A percentile compares a stretch with the other conserved stretches of the same genome.
phyloP scores from a whole-genome alignment of 2,888 invertebrate genomes.

The Rhyacophila evoluta region DNA sequence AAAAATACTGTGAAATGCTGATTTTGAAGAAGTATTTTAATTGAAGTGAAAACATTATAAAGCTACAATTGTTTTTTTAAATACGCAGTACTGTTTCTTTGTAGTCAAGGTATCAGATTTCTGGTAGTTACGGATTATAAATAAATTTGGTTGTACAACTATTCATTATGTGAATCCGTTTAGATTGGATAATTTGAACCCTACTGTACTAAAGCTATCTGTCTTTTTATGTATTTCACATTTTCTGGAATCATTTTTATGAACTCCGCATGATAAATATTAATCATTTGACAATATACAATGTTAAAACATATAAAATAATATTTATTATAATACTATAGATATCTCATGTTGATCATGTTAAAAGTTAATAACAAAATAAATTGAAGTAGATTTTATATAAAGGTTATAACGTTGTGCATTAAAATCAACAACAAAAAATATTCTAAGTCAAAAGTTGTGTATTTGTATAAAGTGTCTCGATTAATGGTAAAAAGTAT shows the following conservation, averaged over 20 bases:
- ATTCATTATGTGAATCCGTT: too few relatives aligned
- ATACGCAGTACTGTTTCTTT: too few relatives aligned
- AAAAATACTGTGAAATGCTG: too few relatives aligned
- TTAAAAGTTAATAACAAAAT: slow-evolving; percentile 15
- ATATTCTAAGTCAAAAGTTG: slow-evolving; percentile 19
- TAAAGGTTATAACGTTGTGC: neutral
- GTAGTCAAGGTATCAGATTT: too few relatives aligned
- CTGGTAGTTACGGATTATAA: too few relatives aligned
- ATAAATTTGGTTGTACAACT: too few relatives aligned
- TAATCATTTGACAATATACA: slow-evolving; percentile 27
- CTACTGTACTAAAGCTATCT: too few relatives aligned
- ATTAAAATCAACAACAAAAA: slow-evolving; percentile 10
- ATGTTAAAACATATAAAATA: slow-evolving; percentile 26
- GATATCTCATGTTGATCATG: slow-evolving; percentile 30
- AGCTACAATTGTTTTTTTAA: too few relatives aligned
- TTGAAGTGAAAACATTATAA: too few relatives aligned
- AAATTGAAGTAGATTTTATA: slow-evolving; percentile 28
- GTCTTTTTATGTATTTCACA: neutral
- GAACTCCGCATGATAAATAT: neutral
- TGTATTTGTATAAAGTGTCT: slow-evolving; percentile 7
- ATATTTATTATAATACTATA: slow-evolving; percentile 23
- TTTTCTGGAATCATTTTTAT: neutral
- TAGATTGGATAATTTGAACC: too few relatives aligned
- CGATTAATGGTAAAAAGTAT: neutral
- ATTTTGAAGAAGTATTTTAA: too few relatives aligned